These are phyloP conservation scores for Eurois occulta DNA, from an alignment of 2,888 invertebrate genomes.

Conservation along the genomic window DNA sequence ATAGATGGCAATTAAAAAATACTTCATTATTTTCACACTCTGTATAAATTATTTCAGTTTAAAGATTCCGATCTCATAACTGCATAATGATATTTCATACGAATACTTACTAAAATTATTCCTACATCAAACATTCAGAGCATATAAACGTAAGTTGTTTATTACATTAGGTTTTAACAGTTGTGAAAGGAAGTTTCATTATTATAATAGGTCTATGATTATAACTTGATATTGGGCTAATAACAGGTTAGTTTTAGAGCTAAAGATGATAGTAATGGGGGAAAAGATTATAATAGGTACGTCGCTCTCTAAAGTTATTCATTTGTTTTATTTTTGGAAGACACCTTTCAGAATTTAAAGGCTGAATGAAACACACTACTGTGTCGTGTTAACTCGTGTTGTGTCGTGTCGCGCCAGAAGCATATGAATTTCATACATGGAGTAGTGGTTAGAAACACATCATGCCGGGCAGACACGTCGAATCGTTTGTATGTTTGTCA, in stretches of 20 bases:
- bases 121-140: slow-evolving; percentile 51
- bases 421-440: not conserved
- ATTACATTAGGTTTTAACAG: slow-evolving; percentile 34
- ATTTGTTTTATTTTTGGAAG: not conserved
- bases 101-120: slow-evolving; percentile 19
- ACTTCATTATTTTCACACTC: slow-evolving; percentile 20
- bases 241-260: slow-evolving; percentile 8
- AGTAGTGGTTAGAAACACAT: not conserved
- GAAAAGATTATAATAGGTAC: not conserved
- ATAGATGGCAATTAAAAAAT: slow-evolving; percentile 32
- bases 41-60: slow-evolving; percentile 29
- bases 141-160: slow-evolving; percentile 40
- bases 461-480: not conserved
- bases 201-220: not conserved
- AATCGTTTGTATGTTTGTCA: not conserved
- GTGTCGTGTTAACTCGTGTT: not conserved
- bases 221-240: not conserved
- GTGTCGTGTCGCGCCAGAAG: not conserved
- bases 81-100: slow-evolving; percentile 45
- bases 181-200: slow-evolving; percentile 42
- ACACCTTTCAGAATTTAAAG: not conserved
- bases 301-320: not conserved
- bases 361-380: not conserved
- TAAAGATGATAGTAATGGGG: not conserved
- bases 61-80: slow-evolving; percentile 47